Percentiles rank a stretch among this genome's conserved stretches.
Conservation (phyloP, 2,797 vertebrate genomes). For the Arrhamphus sclerolepis region DNA sequence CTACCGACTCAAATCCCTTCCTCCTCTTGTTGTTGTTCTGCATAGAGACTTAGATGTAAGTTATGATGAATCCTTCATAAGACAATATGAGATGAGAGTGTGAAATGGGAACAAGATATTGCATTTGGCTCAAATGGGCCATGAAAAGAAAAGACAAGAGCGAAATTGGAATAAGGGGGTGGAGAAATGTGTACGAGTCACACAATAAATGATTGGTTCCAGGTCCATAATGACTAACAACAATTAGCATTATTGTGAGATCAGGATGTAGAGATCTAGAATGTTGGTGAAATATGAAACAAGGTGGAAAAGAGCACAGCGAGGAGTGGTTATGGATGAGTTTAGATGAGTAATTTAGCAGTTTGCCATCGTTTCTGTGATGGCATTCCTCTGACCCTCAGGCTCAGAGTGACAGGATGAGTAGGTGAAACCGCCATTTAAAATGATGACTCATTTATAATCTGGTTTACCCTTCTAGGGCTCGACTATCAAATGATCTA, state of each 20-base stretch:
- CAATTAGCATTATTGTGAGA: slow-evolving; percentile 23
- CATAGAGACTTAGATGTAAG: slow-evolving; percentile 52
- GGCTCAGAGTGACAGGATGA: slow-evolving; percentile 21
- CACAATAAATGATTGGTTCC: slow-evolving; percentile 26
- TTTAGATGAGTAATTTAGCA: slow-evolving; percentile 37
- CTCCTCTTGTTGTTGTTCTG: slow-evolving; percentile 29
- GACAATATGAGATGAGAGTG: slow-evolving; percentile 50
- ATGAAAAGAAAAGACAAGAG: slow-evolving; percentile 53
- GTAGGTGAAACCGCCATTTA: slow-evolving; percentile 43
- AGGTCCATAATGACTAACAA: slow-evolving; percentile 31
- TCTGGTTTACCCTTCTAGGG: slow-evolving; percentile 50
- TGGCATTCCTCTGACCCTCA: slow-evolving; percentile 35
- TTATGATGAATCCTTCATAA: slow-evolving; percentile 45
- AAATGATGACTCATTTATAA: slow-evolving; percentile 60
- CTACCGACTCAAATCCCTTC: slow-evolving; percentile 28
- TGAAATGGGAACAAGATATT: slow-evolving; percentile 68
- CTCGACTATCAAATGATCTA: slow-evolving; percentile 32
- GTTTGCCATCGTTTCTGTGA: slow-evolving; percentile 29
- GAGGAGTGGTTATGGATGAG: slow-evolving; percentile 24
- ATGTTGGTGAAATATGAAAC: slow-evolving; percentile 23
- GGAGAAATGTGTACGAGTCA: slow-evolving; percentile 16
- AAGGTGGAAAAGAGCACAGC: neutral
- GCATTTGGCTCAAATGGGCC: slow-evolving; percentile 60
- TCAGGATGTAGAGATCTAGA: slow-evolving; percentile 12
- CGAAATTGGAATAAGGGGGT: slow-evolving; percentile 37